A percentile compares a stretch with the other conserved stretches of the same genome.
Conservation (phyloP, 2,888 invertebrate species). For the Dryadula phaetusa region DNA sequence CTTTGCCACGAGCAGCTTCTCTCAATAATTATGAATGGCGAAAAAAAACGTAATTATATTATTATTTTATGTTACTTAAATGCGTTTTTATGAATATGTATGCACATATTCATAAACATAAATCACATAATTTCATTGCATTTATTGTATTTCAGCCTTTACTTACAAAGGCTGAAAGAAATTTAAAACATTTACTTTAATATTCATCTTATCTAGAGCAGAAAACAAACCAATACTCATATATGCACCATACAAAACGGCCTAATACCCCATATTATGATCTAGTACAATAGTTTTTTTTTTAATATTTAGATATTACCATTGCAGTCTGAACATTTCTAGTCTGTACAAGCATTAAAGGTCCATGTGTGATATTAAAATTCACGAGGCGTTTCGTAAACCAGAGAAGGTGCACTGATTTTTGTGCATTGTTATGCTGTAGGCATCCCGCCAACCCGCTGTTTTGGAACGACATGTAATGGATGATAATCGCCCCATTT, state of each 20-base stretch:
- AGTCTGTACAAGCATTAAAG: slow-evolving; percentile 27
- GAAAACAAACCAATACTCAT: too few species aligned
- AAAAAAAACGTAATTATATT: too few species aligned
- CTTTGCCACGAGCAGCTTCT: too few species aligned
- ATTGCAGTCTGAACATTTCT: slow-evolving; percentile 13
- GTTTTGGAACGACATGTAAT: slow-evolving; percentile 41
- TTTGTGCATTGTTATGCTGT: slow-evolving; percentile 52
- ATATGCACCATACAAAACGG: too few species aligned
- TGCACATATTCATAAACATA: too few species aligned
- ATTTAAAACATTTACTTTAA: too few species aligned
- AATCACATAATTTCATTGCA: too few species aligned
- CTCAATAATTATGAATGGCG: too few species aligned
- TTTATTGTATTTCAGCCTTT: too few species aligned
- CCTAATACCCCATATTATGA: not conserved
- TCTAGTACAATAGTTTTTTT: slow-evolving; percentile 4
- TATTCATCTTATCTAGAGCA: not conserved
- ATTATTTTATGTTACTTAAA: too few species aligned
- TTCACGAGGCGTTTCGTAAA: slow-evolving; percentile 49
- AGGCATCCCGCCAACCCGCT: slow-evolving; percentile 46
- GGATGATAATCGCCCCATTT: slow-evolving; percentile 41
- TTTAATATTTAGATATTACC: slow-evolving; percentile 6
- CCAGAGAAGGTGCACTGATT: slow-evolving; percentile 52
- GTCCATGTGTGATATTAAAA: slow-evolving; percentile 50
- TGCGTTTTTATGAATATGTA: too few species aligned
- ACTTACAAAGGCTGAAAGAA: too few species aligned